Base-by-base conservation (phyloP, 2,113 vertebrate genomes). In the Antidorcas marsupialis region DNA sequence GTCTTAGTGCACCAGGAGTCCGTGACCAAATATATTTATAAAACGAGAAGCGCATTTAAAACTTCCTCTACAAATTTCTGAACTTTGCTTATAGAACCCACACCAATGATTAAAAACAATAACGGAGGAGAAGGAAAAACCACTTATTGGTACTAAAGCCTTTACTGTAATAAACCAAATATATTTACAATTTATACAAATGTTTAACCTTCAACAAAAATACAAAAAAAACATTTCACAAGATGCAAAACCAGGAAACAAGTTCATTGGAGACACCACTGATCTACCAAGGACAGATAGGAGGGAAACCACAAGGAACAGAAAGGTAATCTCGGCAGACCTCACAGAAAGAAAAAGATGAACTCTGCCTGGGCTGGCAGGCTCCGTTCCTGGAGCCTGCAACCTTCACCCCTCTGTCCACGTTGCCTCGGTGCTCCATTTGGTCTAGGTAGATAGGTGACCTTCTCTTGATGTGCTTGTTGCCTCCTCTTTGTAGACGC, bases 111-210 rank as follows among this genome's bases (percentile, higher is more conserved):
- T 94, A 97, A 98, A 97, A 90, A 96, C 91, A 98, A 98, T 96
- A 98, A 97, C 74, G 23, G 95, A 94, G 36, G 79, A 60, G 92
- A 84, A 94, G 76, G 97, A 99, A 98, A 99, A 99, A 99, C 98
- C 97, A 98, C 95, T 98, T 99, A 98, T 98, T 99, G 98, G 98
- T 99, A 99, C 99, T 99, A 99, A 99, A 99, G 99, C 98, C 99
- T 99, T 99, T 99, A 99, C 99, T 99, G 99, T 99, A 99, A 98
- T 99, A 99, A 99, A 99, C 99, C 99, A 99, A 98, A 99, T 99
- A 99, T 99, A 99, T 99, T 99, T 99, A 99, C 99, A 99, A 98
- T 99, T 99, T 99, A 98, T 99, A 99, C 99, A 99, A 99, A 99
- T 98, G 98, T 99, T 99, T 99, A 99, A 99, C 98, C 99, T 98